Evolutionary conservation across 2,797 vertebrate species (phyloP), one percentile per base, ranked within the genome.

Genomic region (Argentina silus): DNA sequence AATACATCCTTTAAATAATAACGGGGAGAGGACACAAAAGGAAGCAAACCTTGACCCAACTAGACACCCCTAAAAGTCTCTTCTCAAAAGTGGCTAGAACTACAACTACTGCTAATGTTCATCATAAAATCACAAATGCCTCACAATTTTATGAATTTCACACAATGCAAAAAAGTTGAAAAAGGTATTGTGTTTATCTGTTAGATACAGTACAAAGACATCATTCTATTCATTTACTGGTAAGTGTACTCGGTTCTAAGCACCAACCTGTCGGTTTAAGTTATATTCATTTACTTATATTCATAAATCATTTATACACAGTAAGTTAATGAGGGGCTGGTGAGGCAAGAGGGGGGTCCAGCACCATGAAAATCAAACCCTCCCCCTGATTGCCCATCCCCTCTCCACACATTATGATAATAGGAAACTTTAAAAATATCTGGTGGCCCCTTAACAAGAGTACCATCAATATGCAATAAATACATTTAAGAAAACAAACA

Each of bases 151-250:
- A 91, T 88, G 84, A 82, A 83, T 83, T 88, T 88, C 81, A 88
- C 87, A 90, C 89, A 87, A 88, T 88, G 87, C 75, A 83, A 83
- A 86, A 80, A 74, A 68, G 8, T 72, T 84, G 55, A 63, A 83
- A 89, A 89, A 84, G 77, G 82, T 79, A 45, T 82, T 65, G 73
- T 84, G 80, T 86, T 83, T 62, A 87, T 89, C 81, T 81, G 83
- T 87, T 85, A 74, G 80, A 88, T 93, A 94, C 93, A 94, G 91
- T 93, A 95, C 91, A 93, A 92, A 93, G 86, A 94, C 92, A 91
- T 90, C 82, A 85, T 93, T 93, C 88, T 82, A 89, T 90, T 90
- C 86, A 81, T 86, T 79, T 72, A 80, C 75, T 77, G 84, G 82
- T 80, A 89, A 84, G 84, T 86, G 86, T 85, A 88, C 81, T 88